Percentiles rank a stretch among this genome's conserved stretches.
Evolutionary conservation across 2,888 invertebrate species (phyloP).

Genomic region (Argyresthia goedartella): DNA sequence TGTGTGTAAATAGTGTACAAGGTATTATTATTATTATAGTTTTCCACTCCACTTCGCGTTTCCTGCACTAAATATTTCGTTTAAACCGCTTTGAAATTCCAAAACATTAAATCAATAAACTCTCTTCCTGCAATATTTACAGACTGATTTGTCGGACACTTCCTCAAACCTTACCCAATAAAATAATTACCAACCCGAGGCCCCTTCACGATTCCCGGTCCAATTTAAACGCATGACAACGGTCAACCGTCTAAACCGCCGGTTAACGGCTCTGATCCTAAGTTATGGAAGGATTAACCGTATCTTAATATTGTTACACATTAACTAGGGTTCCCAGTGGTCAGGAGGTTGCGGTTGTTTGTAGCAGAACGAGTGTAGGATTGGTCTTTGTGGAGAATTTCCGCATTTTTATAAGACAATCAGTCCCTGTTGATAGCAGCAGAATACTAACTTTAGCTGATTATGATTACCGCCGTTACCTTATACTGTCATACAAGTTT

Average conservation of each 20-base stretch:
- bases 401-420: too few relatives aligned
- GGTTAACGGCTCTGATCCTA: slow-evolving; percentile 49
- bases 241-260: slow-evolving; percentile 42
- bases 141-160: not conserved
- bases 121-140: not conserved
- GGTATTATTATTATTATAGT: too few relatives aligned
- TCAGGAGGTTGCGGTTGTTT: not conserved
- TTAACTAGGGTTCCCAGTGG: slow-evolving; percentile 33
- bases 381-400: too few relatives aligned
- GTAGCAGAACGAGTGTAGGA: not conserved
- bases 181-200: slow-evolving; percentile 48
- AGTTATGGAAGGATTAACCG: slow-evolving; percentile 67
- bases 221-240: slow-evolving; percentile 68
- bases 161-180: slow-evolving; percentile 17
- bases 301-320: slow-evolving; percentile 61
- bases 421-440: too few relatives aligned
- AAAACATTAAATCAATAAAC: not conserved
- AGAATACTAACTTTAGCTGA: too few relatives aligned
- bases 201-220: slow-evolving; percentile 38
- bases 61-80: too few relatives aligned
- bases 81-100: too few relatives aligned
- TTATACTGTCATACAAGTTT: too few relatives aligned
- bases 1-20: too few relatives aligned
- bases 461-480: too few relatives aligned
- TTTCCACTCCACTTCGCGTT: too few relatives aligned